Conservation (phyloP, 2,888 invertebrate species). For the Drosophila affinis region DNA sequence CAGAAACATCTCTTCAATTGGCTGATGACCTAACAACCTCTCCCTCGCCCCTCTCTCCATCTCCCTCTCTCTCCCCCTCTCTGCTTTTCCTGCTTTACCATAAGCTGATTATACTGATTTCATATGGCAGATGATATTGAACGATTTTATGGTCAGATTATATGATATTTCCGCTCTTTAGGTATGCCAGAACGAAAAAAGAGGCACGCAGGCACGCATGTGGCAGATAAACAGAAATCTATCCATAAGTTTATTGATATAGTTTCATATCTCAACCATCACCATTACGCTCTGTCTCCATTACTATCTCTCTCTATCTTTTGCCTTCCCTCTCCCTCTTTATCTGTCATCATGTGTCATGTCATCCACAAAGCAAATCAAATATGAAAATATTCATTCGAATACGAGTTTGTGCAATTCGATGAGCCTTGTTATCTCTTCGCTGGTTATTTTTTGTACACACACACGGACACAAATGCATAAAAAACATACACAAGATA, state of each 20-base stretch:
- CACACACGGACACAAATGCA: not conserved
- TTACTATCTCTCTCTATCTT: not conserved
- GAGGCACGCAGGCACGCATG: not conserved
- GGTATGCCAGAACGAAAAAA: constrained; percentile 42
- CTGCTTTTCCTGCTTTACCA: no score
- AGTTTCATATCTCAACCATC: constrained; percentile 6
- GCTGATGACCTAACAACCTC: constrained; percentile 29
- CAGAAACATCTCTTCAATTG: constrained; percentile 58
- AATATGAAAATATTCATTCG: not conserved
- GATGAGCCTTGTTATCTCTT: not conserved
- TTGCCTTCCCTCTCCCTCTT: not conserved
- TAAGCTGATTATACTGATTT: constrained; percentile 28
- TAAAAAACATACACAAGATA: not conserved
- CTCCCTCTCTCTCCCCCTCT: no score
- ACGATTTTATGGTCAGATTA: constrained; percentile 46
- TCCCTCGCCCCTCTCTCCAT: not conserved
- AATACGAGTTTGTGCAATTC: not conserved
- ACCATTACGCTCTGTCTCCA: constrained; percentile 3
- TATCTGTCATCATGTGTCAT: no score
- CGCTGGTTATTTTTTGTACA: not conserved
- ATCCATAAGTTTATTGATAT: constrained; percentile 43
- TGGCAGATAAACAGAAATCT: constrained; percentile 34
- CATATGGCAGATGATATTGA: constrained; percentile 15
- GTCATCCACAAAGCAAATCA: not conserved
- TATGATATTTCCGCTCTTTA: constrained; percentile 63